A percentile compares a stretch with the other conserved stretches of the same genome.
Evolutionary conservation across 1,140 invertebrate species (phyloP).

Genomic region (Thrips palmi): DNA sequence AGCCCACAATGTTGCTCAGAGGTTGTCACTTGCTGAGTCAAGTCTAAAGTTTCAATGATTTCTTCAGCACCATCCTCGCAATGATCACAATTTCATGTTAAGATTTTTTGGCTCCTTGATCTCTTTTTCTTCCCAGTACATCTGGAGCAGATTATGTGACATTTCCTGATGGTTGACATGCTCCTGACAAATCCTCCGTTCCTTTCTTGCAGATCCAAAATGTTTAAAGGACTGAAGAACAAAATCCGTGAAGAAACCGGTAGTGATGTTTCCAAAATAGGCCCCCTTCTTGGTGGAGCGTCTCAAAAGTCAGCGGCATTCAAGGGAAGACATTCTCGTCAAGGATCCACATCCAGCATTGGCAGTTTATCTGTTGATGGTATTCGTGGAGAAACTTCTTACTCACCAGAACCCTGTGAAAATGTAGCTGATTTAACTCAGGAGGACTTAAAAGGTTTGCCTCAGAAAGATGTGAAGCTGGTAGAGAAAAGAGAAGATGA

Average conservation of each 20-base stretch:
- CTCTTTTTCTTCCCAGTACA: too few relatives aligned
- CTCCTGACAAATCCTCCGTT: too few relatives aligned
- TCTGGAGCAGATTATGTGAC: too few relatives aligned
- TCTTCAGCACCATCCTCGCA: too few relatives aligned
- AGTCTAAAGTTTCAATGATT: too few relatives aligned
- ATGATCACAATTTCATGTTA: too few relatives aligned
- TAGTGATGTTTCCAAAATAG: conserved; percentile 36
- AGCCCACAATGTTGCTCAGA: too few relatives aligned
- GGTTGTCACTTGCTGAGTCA: too few relatives aligned
- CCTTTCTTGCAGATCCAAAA: too few relatives aligned
- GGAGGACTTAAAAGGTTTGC: conserved; percentile 15
- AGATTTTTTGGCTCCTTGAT: too few relatives aligned
- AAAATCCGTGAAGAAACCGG: conserved; percentile 57
- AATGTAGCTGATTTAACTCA: background rate
- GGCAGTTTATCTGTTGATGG: conserved; percentile 29
- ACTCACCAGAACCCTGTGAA: too few relatives aligned
- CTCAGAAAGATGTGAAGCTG: conserved; percentile 26
- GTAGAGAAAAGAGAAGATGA: conserved; percentile 31
- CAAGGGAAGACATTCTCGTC: conserved; percentile 32
- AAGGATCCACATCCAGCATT: conserved; percentile 39
- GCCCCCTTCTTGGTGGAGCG: conserved; percentile 21
- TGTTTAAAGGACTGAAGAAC: conserved; percentile 33
- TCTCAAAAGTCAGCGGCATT: conserved; percentile 28
- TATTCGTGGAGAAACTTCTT: conserved; percentile 21
- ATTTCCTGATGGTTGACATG: too few relatives aligned